These are phyloP conservation scores for Rhyacophila brunnea DNA, from an alignment of 1,140 invertebrate species.

Conservation along the genomic window DNA sequence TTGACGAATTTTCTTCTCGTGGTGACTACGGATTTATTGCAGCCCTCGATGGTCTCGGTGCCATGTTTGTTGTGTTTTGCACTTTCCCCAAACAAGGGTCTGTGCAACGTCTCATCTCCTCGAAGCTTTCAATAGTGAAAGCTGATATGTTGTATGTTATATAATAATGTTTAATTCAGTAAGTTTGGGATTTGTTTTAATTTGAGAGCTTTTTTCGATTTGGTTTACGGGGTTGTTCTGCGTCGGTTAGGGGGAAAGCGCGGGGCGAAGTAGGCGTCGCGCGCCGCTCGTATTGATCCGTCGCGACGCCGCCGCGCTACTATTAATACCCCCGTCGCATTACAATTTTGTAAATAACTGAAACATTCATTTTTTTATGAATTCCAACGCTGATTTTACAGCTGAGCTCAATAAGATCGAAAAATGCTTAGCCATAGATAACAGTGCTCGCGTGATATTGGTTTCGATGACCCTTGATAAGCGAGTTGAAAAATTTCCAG, in stretches of 20 bases:
- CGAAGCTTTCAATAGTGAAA: too few species aligned
- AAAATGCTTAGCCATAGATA: too few species aligned
- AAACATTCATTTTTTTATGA: conserved; percentile 6
- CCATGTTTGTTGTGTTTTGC: conserved; percentile 26
- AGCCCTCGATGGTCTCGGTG: conserved; percentile 11
- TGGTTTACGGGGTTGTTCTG: conserved; percentile 5
- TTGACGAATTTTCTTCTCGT: not conserved
- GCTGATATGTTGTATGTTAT: too few species aligned
- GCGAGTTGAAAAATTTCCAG: conserved; percentile 1
- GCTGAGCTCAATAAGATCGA: too few species aligned
- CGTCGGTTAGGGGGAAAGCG: conserved; percentile 2
- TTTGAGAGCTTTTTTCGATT: not conserved
- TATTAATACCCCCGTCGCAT: conserved; percentile 16
- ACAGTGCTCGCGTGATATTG: too few species aligned
- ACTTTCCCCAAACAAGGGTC: too few species aligned
- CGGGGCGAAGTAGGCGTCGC: conserved; percentile 14
- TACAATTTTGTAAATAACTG: conserved; percentile 24
- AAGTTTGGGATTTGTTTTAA: too few species aligned
- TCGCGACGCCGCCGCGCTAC: conserved; percentile 25
- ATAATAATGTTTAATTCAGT: too few species aligned
- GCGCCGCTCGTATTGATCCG: conserved; percentile 34
- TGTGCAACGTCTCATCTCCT: too few species aligned
- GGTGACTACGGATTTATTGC: not conserved
- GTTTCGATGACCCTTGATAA: too few species aligned
- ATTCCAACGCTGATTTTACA: not conserved